Evolutionary conservation across 35 echinoderm and acorn worm species (phyloP), one percentile per base, ranked within the genome.

Genomic region (Hemicentrotus pulcherrimus): DNA sequence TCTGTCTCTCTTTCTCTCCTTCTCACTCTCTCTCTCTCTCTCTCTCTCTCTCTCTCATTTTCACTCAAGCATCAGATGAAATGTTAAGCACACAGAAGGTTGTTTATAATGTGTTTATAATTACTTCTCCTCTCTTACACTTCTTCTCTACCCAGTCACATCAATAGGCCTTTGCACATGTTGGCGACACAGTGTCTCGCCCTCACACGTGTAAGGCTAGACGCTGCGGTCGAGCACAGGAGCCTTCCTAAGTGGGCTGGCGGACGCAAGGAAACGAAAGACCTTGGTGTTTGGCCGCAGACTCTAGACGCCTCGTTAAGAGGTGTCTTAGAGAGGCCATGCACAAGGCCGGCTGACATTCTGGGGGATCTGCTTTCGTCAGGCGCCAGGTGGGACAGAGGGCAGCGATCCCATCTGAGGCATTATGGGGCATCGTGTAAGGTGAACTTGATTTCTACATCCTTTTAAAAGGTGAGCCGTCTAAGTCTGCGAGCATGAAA

Each of bases 371-470:
- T 33, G 46, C 88, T 90, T 90, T 90, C 88, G 19, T 33, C 88
- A 90, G 88, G 88, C 88, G 88, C 88, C 88, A 90, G 88, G 88
- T 90, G 88, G 65, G 32, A 90, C 88, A 90, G 32, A 47, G 32
- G 88, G 88, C 32, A 47, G 88, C 0, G 88, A 47, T 90, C 32
- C n/a, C 32, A 47, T 90, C 88, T 3, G 88, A 90, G 46, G 32
- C 32, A 47, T 90, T 90, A 90, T 90, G 46, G 31, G 88, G 88
- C 32, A 45, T 47, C 32, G 32, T 22, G 31, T 30, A 90, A 47
- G 65, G 65, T 78, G 65, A 78, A 78, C 18, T 78, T 78, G 65
- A 78, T 78, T 78, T 78, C 65, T 78, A 90, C 24, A 47, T 18
- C 2, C 30, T 90, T 47, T 33, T 14, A 90, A 90, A 90, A 16